phyloP scores from a whole-genome alignment of 1,140 invertebrate genomes.

The Leptinotarsa undecemlineata region DNA sequence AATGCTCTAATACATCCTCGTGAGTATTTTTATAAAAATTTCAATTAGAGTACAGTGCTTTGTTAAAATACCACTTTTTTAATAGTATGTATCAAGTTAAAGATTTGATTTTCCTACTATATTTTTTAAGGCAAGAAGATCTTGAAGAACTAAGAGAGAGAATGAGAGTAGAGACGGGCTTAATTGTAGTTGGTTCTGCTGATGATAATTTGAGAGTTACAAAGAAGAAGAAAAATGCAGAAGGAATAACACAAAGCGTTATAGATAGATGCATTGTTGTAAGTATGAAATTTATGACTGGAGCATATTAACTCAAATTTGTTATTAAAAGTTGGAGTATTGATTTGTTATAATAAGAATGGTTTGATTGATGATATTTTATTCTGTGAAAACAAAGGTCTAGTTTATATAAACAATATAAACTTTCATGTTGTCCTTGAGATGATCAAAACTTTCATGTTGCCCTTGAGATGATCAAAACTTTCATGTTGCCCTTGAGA shows the following conservation, averaged over 20 bases:
- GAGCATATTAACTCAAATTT: no score
- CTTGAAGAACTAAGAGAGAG: constrained; percentile 76
- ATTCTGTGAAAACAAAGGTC: no score
- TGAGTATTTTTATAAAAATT: constrained; percentile 39
- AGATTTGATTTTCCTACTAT: neutral
- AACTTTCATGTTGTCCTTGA: no score
- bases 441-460: no score
- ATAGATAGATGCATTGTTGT: constrained; percentile 78
- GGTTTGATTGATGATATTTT: no score
- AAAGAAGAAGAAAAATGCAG: constrained; percentile 69
- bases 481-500: no score
- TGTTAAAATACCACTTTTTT: neutral
- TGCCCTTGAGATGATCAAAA: no score
- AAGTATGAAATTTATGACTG: constrained; percentile 39
- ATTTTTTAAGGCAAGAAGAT: constrained; percentile 65
- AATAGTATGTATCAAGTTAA: neutral
- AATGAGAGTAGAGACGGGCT: constrained; percentile 75
- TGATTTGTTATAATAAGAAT: no score
- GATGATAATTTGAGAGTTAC: constrained; percentile 77
- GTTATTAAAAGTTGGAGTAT: no score
- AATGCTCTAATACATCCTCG: constrained; percentile 65
- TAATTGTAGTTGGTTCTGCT: constrained; percentile 81
- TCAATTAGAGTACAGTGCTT: neutral
- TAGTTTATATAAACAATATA: no score
- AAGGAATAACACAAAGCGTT: constrained; percentile 80